Base-by-base conservation (phyloP, 2,797 vertebrate species). In the Steatocranus sp. region DNA sequence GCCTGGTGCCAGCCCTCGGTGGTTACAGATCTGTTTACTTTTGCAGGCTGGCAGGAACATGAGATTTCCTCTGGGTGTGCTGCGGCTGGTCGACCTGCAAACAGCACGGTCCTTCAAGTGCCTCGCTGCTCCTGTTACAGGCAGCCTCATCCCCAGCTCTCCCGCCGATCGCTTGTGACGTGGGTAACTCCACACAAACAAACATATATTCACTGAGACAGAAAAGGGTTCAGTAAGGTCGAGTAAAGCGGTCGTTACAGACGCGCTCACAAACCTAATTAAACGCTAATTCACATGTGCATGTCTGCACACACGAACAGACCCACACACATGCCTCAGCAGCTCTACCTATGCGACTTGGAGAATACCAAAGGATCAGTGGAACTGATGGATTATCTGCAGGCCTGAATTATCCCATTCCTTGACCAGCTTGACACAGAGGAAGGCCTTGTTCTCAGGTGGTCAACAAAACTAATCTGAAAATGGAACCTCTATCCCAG, bases 41-140 rank as follows among this genome's bases (percentile, higher is more conserved):
- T 94, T 89, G 92, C 84, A 88, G 90, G 91, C 92, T 92, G 91
- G 93, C 92, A 94, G 94, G 88, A 95, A 95, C 92, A 90, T 83
- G 92, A 95, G 94, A 95, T 94, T 93, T 95, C 94, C 94, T 95
- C 87, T 90, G 91, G 83, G 92, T 91, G 88, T 84, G 61, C 87
- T 77, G 86, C 6, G 89, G 90, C 92, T 84, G 82, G 68, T 79
- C 78, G 77, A 91, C 90, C 91, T 86, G 88, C 89, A 89, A 89
- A 93, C 92, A 91, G 85, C 88, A 30, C 1, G 76, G 86, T 83
- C 80, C 84, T 90, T 91, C 77, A 86, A 87, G 86, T 76, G 79
- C 50, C 74, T 75, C 10, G 25, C 84, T 51, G 78, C 90, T 85
- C 73, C 86, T 38, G 66, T 83, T 89, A 80, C 90, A 81, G 70